These are phyloP conservation scores for Platypus cylindrus DNA, from an alignment of 2,888 invertebrate genomes.

Conservation along the genomic window DNA sequence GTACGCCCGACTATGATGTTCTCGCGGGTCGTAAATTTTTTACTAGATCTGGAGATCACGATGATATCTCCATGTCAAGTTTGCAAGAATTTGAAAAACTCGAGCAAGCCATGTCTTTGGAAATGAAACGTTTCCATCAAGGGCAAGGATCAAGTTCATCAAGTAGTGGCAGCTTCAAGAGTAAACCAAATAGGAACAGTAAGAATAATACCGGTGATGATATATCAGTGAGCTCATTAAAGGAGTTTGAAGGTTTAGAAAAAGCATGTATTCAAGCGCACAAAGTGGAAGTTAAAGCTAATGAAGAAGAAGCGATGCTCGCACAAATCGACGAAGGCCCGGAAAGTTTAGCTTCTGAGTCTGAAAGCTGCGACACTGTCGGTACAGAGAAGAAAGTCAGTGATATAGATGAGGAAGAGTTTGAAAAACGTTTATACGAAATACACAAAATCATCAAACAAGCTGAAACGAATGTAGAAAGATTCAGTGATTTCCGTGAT, in stretches of 20 bases:
- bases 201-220: constrained; percentile 73
- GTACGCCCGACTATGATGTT: constrained; percentile 85
- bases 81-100: constrained; percentile 89
- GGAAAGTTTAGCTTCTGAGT: constrained; percentile 41
- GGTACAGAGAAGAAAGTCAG: constrained; percentile 45
- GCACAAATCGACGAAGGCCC: constrained; percentile 40
- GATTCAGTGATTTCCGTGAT: constrained; percentile 44
- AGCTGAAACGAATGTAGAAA: constrained; percentile 53
- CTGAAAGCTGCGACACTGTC: constrained; percentile 47
- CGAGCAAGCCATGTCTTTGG: constrained; percentile 71
- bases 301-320: constrained; percentile 73
- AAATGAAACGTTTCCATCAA: constrained; percentile 58
- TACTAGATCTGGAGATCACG: constrained; percentile 71
- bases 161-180: constrained; percentile 69
- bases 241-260: constrained; percentile 88
- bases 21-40: constrained; percentile 73
- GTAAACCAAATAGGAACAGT: constrained; percentile 52
- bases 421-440: constrained; percentile 53
- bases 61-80: constrained; percentile 84
- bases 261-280: constrained; percentile 76
- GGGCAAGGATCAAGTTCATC: constrained; percentile 66
- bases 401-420: constrained; percentile 46
- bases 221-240: constrained; percentile 71
- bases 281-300: constrained; percentile 67
- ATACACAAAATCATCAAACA: constrained; percentile 56